Evolutionary conservation across 2,888 invertebrate genomes (phyloP).

Genomic region (Caenorhabditis sp.): DNA sequence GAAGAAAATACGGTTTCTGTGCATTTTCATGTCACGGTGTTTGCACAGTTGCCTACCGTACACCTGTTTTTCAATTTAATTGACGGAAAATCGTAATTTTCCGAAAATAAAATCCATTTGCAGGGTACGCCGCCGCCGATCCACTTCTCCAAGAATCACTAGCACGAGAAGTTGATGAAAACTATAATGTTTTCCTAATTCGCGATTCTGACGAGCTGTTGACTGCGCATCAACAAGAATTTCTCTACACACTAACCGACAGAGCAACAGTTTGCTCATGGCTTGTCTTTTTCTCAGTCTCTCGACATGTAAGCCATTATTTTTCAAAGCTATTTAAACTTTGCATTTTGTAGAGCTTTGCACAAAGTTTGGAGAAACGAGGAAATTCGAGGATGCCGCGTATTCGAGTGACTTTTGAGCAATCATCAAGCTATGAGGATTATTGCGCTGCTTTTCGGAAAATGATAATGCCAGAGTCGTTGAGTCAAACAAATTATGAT

Average conservation of each 20-base stretch:
- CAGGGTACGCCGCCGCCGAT: constrained; percentile 32
- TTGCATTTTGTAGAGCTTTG: constrained; percentile 12
- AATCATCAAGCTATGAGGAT: constrained; percentile 12
- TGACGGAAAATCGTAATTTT: too few relatives aligned
- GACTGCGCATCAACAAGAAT: constrained; percentile 34
- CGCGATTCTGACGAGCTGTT: constrained; percentile 32
- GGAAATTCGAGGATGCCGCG: constrained; percentile 31
- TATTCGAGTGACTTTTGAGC: constrained; percentile 29
- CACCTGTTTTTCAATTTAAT: too few relatives aligned
- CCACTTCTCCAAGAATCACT: constrained; percentile 21
- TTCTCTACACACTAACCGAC: constrained; percentile 37
- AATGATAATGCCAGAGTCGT: constrained; percentile 15
- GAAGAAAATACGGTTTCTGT: too few relatives aligned
- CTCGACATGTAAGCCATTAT: constrained; percentile 17
- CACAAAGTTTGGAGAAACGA: constrained; percentile 32
- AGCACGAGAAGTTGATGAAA: constrained; percentile 26
- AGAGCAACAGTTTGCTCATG: constrained; percentile 31
- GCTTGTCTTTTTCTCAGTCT: constrained; percentile 38
- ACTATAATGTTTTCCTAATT: constrained; percentile 22
- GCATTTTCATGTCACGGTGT: too few relatives aligned
- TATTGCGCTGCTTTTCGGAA: constrained; percentile 18
- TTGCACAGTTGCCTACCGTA: too few relatives aligned
- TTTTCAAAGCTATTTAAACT: too few relatives aligned
- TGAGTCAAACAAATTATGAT: constrained; percentile 4
- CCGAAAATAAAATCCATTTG: not conserved